Evolutionary conservation across 2,888 invertebrate species (phyloP), one percentile per base, ranked within the genome.

Genomic region (Agrotis ipsilon): DNA sequence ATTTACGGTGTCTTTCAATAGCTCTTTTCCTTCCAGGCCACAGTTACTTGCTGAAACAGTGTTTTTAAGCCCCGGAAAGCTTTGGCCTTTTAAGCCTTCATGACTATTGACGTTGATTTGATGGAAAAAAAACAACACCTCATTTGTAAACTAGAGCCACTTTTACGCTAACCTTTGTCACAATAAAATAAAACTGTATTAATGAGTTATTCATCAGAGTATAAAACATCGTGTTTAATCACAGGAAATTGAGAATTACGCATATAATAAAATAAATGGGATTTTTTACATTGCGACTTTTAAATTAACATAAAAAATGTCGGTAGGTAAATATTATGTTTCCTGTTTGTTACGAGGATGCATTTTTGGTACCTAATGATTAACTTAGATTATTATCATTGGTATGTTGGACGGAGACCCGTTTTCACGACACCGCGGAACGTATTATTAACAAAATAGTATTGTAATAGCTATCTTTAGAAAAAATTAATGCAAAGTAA

Each of bases 211-310:
- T 76, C 78, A 72, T 76, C 58, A 68, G 46, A 60, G 52, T 70
- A 66, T 65, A 82, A 75, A 39, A 39, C 39, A 39, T 78, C 72
- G 52, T 61, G 58, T 62, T 54, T 75, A 78, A 78, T 75, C 72
- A 70, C 83, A 81, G 84, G 84, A 84, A 81, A 84, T 84, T 71
- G 73, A 73, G 62, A 75, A 75, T 82, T 82, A 78, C 77, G 68
- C 75, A 49, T 74, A 75, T 78, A 80, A 86, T 85, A 82, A 87
- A 86, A 85, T 86, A 80, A 85, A 86, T 83, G 76, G 76, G 75
- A 82, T 87, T 84, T 87, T 88, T 88, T 86, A 66, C 75, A 75
- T 79, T 58, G 67, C 67, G 68, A 79, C 72, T 77, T 76, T 77
- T 72, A 72, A 73, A 84, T 85, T 83, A 80, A 81, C 82, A 83